phyloP scores from a whole-genome alignment of 2,797 vertebrate genomes.

The Aldrovandia affinis region DNA sequence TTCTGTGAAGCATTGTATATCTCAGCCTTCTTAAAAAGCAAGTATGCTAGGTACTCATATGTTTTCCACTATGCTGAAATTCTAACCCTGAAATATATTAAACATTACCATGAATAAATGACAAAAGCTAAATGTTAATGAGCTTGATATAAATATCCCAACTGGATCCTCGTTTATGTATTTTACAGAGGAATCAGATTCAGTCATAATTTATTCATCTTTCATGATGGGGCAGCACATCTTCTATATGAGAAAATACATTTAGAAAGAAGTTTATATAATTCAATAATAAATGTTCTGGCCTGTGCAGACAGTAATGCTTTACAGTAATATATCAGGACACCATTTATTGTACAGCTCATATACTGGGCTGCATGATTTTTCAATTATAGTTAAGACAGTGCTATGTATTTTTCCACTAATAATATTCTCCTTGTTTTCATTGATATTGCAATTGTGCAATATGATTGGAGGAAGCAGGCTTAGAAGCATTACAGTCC shows the following conservation, averaged over 20 bases:
- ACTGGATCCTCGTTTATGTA: neutral
- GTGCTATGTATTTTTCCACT: neutral
- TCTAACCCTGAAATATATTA: constrained; percentile 18
- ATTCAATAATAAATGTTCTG: constrained; percentile 23
- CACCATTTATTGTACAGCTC: constrained; percentile 2
- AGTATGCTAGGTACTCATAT: constrained; percentile 9
- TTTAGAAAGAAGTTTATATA: neutral
- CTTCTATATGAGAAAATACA: neutral
- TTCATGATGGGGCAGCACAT: constrained; percentile 19
- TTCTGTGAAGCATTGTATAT: neutral
- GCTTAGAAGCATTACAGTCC: neutral
- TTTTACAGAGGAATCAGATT: neutral
- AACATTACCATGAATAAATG: constrained; percentile 21
- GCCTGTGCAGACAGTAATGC: constrained; percentile 4
- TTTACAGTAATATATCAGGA: constrained; percentile 24
- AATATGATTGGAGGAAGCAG: neutral
- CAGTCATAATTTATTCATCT: neutral
- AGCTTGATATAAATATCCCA: constrained; percentile 21
- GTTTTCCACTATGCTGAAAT: neutral
- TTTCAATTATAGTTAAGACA: constrained; percentile 17
- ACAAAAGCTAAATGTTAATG: constrained; percentile 22
- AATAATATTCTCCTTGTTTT: constrained; percentile 2
- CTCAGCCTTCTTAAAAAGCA: constrained; percentile 12
- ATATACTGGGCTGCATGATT: neutral
- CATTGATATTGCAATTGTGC: neutral